These are phyloP conservation scores for Tanypteryx hageni DNA, from an alignment of 2,888 invertebrate species.

Conservation along the genomic window DNA sequence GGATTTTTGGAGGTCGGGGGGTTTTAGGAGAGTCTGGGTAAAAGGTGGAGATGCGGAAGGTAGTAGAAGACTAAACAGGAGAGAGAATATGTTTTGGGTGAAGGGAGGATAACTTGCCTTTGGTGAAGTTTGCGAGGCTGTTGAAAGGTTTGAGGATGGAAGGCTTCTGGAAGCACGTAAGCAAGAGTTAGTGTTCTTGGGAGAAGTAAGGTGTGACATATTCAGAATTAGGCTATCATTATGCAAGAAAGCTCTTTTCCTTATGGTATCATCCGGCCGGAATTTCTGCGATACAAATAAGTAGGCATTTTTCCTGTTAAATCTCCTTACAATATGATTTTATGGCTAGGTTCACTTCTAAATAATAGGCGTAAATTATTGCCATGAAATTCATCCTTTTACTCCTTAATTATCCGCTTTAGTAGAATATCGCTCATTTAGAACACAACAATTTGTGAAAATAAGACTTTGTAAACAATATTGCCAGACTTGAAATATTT, in stretches of 20 bases:
- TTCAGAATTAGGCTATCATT: conserved; percentile 12
- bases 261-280: not conserved
- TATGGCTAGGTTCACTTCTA: no score
- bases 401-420: no score
- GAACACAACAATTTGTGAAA: no score
- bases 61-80: not conserved
- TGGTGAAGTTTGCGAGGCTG: no score
- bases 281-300: not conserved
- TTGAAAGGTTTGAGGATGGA: no score
- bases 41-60: not conserved
- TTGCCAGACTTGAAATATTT: no score
- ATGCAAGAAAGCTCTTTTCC: not conserved
- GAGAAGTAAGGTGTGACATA: conserved; percentile 16
- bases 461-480: no score
- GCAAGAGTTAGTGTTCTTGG: conserved; percentile 25
- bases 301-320: not conserved
- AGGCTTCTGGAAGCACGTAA: not conserved
- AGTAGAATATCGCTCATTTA: no score
- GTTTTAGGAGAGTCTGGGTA: not conserved
- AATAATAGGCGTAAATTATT: no score
- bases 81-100: not conserved
- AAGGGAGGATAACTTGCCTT: no score
- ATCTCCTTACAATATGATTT: not conserved
- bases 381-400: no score
- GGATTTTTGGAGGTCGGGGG: no score